Evolutionary conservation across 2,113 vertebrate genomes (phyloP).

Genomic region (Esox niger): DNA sequence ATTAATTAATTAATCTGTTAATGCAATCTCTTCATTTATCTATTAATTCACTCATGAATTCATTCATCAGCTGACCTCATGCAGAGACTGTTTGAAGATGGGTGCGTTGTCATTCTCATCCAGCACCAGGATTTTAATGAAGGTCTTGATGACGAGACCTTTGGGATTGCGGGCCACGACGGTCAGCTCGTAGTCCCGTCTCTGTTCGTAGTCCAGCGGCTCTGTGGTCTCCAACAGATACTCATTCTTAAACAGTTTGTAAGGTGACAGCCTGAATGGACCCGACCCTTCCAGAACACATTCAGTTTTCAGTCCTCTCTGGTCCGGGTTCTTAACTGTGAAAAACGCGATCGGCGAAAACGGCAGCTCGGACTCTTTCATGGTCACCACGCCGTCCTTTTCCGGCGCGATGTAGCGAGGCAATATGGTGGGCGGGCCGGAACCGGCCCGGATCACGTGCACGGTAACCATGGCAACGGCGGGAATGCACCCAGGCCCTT

Average conservation of each 20-base stretch:
- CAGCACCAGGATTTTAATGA: conserved; percentile 83
- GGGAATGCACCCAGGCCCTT: conserved; percentile 91
- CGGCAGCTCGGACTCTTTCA: conserved; percentile 88
- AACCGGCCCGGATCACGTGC: conserved; percentile 80
- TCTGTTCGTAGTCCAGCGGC: conserved; percentile 86
- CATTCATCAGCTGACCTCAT: conserved; percentile 76
- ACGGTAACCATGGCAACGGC: conserved; percentile 83
- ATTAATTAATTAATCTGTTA: no score
- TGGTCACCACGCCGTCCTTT: conserved; percentile 82
- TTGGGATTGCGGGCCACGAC: conserved; percentile 79
- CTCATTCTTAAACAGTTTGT: conserved; percentile 85
- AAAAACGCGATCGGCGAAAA: conserved; percentile 94
- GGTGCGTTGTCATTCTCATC: conserved; percentile 96
- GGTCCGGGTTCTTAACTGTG: conserved; percentile 85
- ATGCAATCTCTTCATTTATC: no score
- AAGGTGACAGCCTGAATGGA: conserved; percentile 86
- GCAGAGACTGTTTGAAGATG: conserved; percentile 82
- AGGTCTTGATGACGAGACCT: conserved; percentile 78
- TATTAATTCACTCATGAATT: no score
- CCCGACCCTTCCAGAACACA: conserved; percentile 87
- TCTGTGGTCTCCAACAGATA: conserved; percentile 91
- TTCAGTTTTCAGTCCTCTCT: conserved; percentile 74
- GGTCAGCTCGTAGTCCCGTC: conserved; percentile 82
- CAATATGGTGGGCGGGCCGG: conserved; percentile 82
- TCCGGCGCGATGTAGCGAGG: conserved; percentile 91